Evolutionary conservation across 2,113 vertebrate genomes (phyloP).

Genomic region (Phainopepla nitens): DNA sequence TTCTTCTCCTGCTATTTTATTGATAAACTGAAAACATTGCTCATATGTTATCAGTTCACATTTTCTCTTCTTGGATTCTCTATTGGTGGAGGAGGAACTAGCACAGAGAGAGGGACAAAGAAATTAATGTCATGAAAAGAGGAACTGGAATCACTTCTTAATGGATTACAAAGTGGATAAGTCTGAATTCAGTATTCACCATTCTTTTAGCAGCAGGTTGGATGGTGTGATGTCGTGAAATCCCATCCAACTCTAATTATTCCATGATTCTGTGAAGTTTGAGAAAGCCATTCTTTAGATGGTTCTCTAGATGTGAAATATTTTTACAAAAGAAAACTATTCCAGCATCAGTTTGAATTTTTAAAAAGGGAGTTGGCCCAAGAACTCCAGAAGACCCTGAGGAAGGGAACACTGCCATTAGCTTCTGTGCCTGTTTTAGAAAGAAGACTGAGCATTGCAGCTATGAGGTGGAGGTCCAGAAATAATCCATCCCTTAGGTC

Average conservation of each 20-base stretch:
- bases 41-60: neutral
- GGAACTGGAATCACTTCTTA: neutral
- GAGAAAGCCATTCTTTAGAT: neutral
- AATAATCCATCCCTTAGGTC: neutral
- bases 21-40: neutral
- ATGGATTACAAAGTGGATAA: neutral
- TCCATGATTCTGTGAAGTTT: neutral
- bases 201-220: neutral
- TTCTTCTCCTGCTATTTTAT: neutral
- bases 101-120: neutral
- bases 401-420: rapidly evolving
- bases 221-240: neutral
- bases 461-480: neutral
- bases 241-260: neutral
- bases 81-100: neutral
- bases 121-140: neutral
- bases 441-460: neutral
- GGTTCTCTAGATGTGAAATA: neutral
- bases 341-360: neutral
- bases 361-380: neutral
- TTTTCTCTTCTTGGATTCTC: neutral
- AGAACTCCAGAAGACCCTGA: neutral
- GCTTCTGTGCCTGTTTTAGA: neutral
- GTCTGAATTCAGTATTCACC: neutral
- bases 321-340: neutral